Evolutionary conservation across 2,113 vertebrate species (phyloP).

Genomic region (Prunella himalayana): DNA sequence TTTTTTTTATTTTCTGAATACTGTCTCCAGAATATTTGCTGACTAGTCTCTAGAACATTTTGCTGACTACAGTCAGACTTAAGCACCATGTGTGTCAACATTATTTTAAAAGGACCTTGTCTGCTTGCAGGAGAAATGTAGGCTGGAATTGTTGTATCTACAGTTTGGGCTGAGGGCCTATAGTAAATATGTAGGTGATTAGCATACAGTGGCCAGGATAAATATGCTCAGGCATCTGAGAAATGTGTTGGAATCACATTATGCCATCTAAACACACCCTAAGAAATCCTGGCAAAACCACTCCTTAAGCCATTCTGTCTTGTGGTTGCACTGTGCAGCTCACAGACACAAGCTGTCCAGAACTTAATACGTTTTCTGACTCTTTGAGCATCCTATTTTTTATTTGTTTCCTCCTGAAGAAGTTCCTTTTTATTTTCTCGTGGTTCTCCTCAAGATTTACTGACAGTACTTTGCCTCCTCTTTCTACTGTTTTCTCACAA

Average conservation of each 20-base stretch:
- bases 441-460: neutral
- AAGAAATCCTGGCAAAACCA: neutral
- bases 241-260: neutral
- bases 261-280: neutral
- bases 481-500: neutral
- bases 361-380: neutral
- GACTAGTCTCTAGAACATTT: neutral
- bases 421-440: neutral
- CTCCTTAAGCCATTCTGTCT: neutral
- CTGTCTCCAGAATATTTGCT: neutral
- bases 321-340: neutral
- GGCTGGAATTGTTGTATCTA: neutral
- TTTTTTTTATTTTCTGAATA: neutral
- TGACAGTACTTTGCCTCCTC: neutral
- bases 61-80: neutral
- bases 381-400: neutral
- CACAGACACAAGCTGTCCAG: neutral
- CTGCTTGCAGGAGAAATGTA: neutral
- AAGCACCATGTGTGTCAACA: neutral
- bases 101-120: neutral
- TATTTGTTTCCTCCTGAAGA: neutral
- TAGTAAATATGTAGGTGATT: neutral
- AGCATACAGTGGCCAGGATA: neutral
- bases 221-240: slow-evolving; percentile 23
- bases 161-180: neutral